Conservation (phyloP, 2,113 vertebrate genomes). For the Agapornis roseicollis region DNA sequence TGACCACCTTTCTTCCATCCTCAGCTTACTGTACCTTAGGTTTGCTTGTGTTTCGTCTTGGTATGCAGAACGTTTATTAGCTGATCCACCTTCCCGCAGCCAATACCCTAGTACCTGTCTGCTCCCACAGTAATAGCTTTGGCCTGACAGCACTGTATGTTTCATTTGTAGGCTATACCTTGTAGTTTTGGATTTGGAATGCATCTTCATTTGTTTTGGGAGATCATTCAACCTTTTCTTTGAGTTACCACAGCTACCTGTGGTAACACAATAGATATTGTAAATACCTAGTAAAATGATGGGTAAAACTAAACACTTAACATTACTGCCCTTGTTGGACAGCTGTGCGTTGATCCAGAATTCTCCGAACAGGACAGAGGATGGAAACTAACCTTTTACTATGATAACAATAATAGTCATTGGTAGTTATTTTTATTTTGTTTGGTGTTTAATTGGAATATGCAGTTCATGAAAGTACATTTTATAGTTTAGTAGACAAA, state of each 20-base stretch:
- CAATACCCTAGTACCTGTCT: not conserved
- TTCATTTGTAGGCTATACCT: not conserved
- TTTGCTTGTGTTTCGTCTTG: not conserved
- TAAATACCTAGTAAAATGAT: not conserved
- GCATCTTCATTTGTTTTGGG: not conserved
- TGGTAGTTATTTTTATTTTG: not conserved
- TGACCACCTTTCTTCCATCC: not conserved
- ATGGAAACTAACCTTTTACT: not conserved
- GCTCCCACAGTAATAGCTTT: not conserved
- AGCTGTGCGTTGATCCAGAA: not conserved
- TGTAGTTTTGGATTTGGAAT: not conserved
- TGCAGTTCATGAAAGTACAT: not conserved
- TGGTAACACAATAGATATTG: not conserved
- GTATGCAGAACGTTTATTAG: not conserved
- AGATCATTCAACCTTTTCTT: not conserved
- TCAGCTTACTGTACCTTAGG: not conserved
- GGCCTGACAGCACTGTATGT: not conserved
- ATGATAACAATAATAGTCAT: not conserved
- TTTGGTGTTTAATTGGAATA: not conserved
- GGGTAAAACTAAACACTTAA: rapidly evolving
- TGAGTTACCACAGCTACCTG: not conserved
- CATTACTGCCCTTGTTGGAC: not conserved
- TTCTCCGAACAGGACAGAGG: not conserved
- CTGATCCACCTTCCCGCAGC: not conserved
- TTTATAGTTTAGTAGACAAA: not conserved